Base-by-base conservation (phyloP, 2,113 vertebrate genomes). In the Coreoperca whiteheadi region DNA sequence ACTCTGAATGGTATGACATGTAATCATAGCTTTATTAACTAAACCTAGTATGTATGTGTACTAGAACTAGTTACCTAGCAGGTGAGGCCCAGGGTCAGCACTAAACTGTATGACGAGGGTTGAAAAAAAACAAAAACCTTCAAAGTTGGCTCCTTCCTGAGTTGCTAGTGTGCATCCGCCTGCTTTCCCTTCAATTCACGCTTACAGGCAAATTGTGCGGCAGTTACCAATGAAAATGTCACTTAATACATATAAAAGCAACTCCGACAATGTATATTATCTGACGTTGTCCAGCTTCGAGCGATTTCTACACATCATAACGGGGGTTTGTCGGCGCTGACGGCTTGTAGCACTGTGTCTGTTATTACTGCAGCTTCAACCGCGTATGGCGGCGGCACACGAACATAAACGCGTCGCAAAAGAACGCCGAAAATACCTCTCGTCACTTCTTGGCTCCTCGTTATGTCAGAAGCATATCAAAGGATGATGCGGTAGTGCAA, bases 401-500 rank as follows among this genome's bases (percentile, higher is more conserved):
- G 21, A 66, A 76, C 61, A 66, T 18, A 70, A 81, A 68, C 48
- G 87, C 85, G 68, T 83, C 60, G 61, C 80, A 76, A 72, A 88
- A 85, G 41, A 81, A 79, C 50, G 74, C 73, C 65, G 15, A 91
- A n/a, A 87, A 85, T 94, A 94, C 93, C 94, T 94, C 86, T 68
- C n/a, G 86, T 93, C 64, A 85, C 86, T 87, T 89, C 80, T 87
- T 5, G 86, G 79, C 90, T 93, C 91, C 84, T 88, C 79, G 88
- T 76, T 88, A 81, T 84, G 81, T 91, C 89, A 87, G 83, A 87
- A 74, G 85, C 94, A 89, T 87, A 56, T 86, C 89, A 89, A 73
- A 83, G 86, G 87, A 85, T 81, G 87, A 89, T 80, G 87, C 87
- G 81, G 83, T 61, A 77, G 80, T 74, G 84, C 77, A 83, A 88